These are phyloP conservation scores for Lochmaea capreae DNA, from an alignment of 2,888 invertebrate species.

Conservation along the genomic window DNA sequence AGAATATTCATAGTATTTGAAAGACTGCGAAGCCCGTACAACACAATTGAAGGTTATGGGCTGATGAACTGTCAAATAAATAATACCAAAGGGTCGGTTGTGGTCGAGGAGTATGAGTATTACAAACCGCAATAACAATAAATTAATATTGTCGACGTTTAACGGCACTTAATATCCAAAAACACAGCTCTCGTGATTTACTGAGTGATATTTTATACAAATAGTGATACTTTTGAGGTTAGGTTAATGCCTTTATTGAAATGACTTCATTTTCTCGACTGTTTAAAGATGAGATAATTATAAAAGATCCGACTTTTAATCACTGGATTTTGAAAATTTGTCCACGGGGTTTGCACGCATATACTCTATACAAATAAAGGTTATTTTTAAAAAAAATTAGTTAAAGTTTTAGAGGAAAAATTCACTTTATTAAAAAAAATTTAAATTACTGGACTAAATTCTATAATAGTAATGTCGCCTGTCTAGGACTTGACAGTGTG, in stretches of 20 bases:
- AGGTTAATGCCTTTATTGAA: not conserved
- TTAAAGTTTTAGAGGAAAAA: too few species aligned
- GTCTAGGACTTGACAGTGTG: too few species aligned
- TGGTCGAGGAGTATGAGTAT: constrained; percentile 19
- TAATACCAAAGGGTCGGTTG: constrained; percentile 27
- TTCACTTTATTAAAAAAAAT: too few species aligned
- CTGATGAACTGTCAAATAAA: constrained; percentile 37
- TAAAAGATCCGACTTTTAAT: too few species aligned
- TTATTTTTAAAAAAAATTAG: too few species aligned
- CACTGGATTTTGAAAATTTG: too few species aligned
- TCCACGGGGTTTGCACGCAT: too few species aligned
- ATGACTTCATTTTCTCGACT: constrained; percentile 7
- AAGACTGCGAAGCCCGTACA: not conserved
- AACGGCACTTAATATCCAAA: constrained; percentile 8
- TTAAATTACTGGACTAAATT: too few species aligned
- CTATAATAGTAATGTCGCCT: too few species aligned
- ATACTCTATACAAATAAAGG: too few species aligned
- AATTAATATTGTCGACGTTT: constrained; percentile 3
- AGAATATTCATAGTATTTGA: not conserved
- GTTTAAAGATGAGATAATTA: not conserved
- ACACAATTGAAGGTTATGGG: constrained; percentile 20
- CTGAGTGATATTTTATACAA: constrained; percentile 19
- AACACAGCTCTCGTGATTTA: constrained; percentile 17
- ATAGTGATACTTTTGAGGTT: constrained; percentile 13
- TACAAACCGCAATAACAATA: constrained; percentile 30